A percentile compares a stretch with the other conserved stretches of the same genome.
Conservation (phyloP, 2,888 invertebrate species). For the Agrilus mali region DNA sequence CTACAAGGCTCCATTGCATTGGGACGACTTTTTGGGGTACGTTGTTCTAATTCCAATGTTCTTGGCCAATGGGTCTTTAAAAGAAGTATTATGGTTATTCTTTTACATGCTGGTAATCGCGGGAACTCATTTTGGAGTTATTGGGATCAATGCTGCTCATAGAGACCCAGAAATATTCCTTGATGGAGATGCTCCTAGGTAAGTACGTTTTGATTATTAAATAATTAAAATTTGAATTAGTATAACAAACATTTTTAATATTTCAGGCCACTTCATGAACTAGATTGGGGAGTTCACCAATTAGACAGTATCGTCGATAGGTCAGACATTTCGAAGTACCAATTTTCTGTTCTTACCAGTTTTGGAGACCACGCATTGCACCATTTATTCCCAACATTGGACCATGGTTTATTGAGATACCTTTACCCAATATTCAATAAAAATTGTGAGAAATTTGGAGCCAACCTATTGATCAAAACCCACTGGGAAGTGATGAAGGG, state of each 20-base stretch:
- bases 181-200: conserved; percentile 61
- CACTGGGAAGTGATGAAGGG: conserved; percentile 53
- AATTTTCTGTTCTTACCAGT: conserved; percentile 55
- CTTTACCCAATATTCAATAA: conserved; percentile 50
- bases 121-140: conserved; percentile 47
- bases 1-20: too few species aligned
- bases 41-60: conserved; percentile 34
- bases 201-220: too few species aligned
- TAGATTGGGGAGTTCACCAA: conserved; percentile 71
- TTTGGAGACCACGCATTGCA: conserved; percentile 73
- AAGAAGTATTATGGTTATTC: conserved; percentile 39
- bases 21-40: conserved; percentile 22
- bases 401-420: conserved; percentile 58
- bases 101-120: conserved; percentile 45
- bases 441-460: conserved; percentile 51
- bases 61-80: conserved; percentile 24
- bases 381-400: conserved; percentile 71
- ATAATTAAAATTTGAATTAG: too few species aligned
- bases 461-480: conserved; percentile 35
- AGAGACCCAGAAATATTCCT: conserved; percentile 70
- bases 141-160: conserved; percentile 64
- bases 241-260: too few species aligned
- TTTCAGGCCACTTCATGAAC: conserved; percentile 34
- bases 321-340: conserved; percentile 50
- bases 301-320: conserved; percentile 64